phyloP scores from a whole-genome alignment of 2,113 vertebrate species.

The Corvus cornix region DNA sequence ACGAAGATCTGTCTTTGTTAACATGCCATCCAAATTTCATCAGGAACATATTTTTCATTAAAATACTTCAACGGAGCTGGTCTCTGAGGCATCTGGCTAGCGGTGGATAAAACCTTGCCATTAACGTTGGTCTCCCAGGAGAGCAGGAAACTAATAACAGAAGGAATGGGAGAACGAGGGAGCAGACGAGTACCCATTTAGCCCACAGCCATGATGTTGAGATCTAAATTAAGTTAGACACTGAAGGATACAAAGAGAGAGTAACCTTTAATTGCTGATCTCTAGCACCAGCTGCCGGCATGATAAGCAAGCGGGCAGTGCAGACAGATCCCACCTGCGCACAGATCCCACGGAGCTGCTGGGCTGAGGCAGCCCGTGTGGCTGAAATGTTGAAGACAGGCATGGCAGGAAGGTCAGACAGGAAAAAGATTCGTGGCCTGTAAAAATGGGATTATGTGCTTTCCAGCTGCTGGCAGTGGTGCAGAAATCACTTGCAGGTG shows the following conservation, averaged over 20 bases:
- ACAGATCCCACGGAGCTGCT: background rate
- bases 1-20: slow-evolving; percentile 36
- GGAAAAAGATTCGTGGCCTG: background rate
- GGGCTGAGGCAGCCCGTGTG: accelerated
- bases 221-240: background rate
- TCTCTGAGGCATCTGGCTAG: slow-evolving; percentile 50
- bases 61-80: background rate
- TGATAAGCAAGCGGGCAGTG: accelerated
- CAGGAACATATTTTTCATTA: slow-evolving; percentile 44
- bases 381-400: background rate
- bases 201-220: background rate
- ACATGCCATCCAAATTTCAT: background rate
- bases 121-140: slow-evolving; percentile 5
- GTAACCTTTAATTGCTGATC: background rate
- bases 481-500: background rate
- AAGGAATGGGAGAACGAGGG: background rate
- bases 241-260: background rate
- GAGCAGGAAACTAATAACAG: background rate
- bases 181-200: background rate
- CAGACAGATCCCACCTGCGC: accelerated
- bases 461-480: background rate
- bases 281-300: accelerated
- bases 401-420: background rate
- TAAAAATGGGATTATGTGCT: background rate
- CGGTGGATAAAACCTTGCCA: background rate